Evolutionary conservation across 2,113 vertebrate genomes (phyloP).

Genomic region (Diadophis punctatus): DNA sequence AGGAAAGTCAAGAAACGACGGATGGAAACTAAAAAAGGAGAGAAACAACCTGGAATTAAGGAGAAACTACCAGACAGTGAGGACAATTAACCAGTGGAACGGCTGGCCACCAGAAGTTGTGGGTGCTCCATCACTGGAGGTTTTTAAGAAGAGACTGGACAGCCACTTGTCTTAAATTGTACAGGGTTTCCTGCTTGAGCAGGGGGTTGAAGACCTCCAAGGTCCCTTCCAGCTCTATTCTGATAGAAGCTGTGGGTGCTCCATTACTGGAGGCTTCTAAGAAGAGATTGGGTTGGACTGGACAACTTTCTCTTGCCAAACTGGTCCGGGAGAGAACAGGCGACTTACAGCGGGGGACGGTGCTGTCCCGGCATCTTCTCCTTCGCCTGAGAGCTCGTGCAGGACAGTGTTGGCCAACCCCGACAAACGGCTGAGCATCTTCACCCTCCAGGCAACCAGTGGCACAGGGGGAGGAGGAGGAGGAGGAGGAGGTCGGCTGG

Average conservation of each 20-base stretch:
- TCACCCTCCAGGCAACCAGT: conserved; percentile 62
- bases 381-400: conserved; percentile 84
- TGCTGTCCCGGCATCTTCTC: conserved; percentile 42
- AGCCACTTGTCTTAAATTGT: neutral
- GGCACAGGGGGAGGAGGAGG: neutral
- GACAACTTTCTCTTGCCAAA: neutral
- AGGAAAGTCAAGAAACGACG: no score
- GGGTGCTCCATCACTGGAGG: no score
- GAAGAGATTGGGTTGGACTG: neutral
- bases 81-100: no score
- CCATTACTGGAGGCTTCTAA: neutral
- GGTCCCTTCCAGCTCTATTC: no score
- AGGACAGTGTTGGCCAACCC: conserved; percentile 85
- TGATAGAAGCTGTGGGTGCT: neutral
- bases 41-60: no score
- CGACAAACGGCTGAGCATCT: conserved; percentile 83
- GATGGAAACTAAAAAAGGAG: no score
- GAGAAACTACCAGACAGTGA: no score
- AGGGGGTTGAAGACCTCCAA: neutral
- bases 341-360: conserved; percentile 61
- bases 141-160: no score
- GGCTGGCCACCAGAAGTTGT: no score
- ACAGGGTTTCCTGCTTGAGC: no score
- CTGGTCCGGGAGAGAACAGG: neutral
- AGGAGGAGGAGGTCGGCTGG: neutral